Evolutionary conservation across 2,113 vertebrate genomes (phyloP), one percentile per base, ranked within the genome.

Genomic region (Silurus asotus): DNA sequence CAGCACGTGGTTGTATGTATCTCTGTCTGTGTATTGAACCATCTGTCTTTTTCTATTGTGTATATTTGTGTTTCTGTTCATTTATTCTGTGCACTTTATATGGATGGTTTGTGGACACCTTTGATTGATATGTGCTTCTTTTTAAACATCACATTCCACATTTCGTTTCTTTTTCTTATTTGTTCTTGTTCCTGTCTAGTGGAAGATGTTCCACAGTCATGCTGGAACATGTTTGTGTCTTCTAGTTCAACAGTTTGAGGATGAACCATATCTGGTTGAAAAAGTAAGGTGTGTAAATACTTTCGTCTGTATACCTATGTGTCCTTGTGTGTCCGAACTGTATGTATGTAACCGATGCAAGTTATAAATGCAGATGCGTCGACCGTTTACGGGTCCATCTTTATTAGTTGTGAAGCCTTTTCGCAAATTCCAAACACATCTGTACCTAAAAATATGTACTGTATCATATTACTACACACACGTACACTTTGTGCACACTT

Each of bases 351-450:
- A 51, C 1, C 14, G 49, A 6, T 76, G n/a, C 23, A 53, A 53
- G 10, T 51, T 77, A 49, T 53, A 6, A 45, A 77, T 0, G 49
- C 3, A 76, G 28, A 23, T 45, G 58, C 6, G n/a, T 80, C 8
- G 19, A 28, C 59, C 28, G 37, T 64, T 61, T 53, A 7, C 51
- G 59, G 75, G 76, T 79, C 75, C 45, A 25, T 45, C 37, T 14
- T 84, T 85, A 78, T 79, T 67, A 53, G 65, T 76, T 74, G 82
- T 80, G 64, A 84, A 84, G 82, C 10, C 53, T 5, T 67, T 70
- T 70, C 64, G 58, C 59, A 13, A 25, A 87, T 77, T 69, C 53
- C 74, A 62, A 49, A 53, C 84, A 81, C 70, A 53, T 67, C 13
- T 53, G 59, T 65, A 53, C 48, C 37, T 37, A 17, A 81, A 72